Conservation (phyloP, 2,113 vertebrate species). For the Sminthopsis crassicaudata region DNA sequence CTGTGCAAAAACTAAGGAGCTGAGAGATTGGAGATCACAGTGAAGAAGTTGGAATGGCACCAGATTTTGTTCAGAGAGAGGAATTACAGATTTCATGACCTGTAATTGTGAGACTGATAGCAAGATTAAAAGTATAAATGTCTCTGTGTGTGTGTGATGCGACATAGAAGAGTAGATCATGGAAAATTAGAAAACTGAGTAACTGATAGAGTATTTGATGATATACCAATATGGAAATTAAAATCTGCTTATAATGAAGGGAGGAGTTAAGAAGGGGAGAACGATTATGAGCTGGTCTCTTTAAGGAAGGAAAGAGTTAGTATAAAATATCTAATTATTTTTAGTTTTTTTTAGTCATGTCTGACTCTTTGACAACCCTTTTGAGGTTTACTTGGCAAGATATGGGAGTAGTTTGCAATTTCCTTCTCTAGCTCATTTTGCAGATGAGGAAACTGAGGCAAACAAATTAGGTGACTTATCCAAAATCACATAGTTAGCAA, state of each 20-base stretch:
- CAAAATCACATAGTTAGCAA: not conserved
- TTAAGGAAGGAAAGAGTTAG: not conserved
- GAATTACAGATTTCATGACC: not conserved
- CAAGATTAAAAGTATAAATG: not conserved
- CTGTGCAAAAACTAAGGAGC: not conserved
- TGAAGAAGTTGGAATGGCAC: not conserved
- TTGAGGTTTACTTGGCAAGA: not conserved
- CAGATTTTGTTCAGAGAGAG: not conserved
- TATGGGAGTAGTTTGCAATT: not conserved
- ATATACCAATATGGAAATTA: not conserved
- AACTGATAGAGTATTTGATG: not conserved
- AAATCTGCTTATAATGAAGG: not conserved
- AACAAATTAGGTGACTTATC: too few relatives aligned
- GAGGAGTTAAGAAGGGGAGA: not conserved
- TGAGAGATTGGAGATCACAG: not conserved
- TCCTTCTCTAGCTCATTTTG: not conserved
- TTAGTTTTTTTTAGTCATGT: not conserved
- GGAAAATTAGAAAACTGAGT: not conserved
- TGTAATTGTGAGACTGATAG: not conserved
- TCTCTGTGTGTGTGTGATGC: not conserved
- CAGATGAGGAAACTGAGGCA: not conserved
- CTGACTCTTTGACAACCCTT: not conserved
- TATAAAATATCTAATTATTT: not conserved
- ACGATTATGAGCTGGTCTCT: not conserved
- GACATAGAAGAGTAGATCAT: not conserved